Evolutionary conservation across 1,140 invertebrate genomes (phyloP), one percentile per base, ranked within the genome.

Genomic region (Drosophila lacertosa): DNA sequence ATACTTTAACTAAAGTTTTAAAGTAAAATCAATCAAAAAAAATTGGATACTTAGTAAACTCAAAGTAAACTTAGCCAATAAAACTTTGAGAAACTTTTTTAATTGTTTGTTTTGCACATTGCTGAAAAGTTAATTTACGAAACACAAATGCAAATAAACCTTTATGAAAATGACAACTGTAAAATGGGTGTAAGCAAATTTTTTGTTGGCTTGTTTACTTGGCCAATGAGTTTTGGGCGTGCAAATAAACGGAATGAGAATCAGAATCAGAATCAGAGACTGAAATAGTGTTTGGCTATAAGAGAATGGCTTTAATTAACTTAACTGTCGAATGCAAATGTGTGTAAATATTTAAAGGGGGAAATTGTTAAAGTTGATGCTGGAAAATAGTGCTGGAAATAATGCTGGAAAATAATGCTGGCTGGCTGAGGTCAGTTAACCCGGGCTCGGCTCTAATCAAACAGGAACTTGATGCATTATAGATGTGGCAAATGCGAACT

Each of bases 401-500:
- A 7, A 2, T 29, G 26, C 6, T 29, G 5, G 5, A 44, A 44
- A 40, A 58, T 65, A 69, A 53, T 75, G 48, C 39, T 35, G 10
- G 65, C 48, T 50, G 32, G 37, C 62, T 70, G 72, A 76, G 81
- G 81, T 86, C 80, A 83, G 81, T 83, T 83, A 83, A 83, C 81
- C 67, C 79, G 37, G 7, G 20, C 26, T 13, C 57, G 24, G 26
- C 51, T 40, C 74, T 51, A 86, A 65, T 66, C 50, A 83, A 68
- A 73, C 63, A 65, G 40, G 55, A 48, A 50, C 57, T 63, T 44
- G 35, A 80, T 83, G 45, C 60, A 83, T 83, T 86, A 83, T 83
- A 59, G 68, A 83, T 83, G 80, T 59, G 76, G 63, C 59, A 42
- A 84, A 75, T 78, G 75, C 76, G 75, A 78, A 78, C 40, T 78